Evolutionary conservation across 2,797 vertebrate species (phyloP).

Genomic region (Mastacembelus armatus): DNA sequence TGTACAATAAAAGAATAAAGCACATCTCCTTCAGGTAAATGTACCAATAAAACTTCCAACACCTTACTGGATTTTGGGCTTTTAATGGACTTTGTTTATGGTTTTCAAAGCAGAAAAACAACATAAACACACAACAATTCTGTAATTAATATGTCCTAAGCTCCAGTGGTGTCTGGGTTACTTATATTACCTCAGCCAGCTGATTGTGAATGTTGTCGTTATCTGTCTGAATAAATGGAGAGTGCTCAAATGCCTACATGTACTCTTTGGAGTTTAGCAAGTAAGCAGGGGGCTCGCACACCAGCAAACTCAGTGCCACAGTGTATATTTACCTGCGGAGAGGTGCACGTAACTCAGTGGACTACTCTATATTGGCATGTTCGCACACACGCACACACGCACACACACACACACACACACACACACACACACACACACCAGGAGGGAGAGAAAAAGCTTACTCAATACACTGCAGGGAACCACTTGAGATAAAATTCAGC

Average conservation of each 20-base stretch:
- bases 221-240: conserved; percentile 15
- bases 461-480: conserved; percentile 59
- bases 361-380: neutral
- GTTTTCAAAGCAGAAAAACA: neutral
- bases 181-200: too few relatives aligned
- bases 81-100: neutral
- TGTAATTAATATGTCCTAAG: neutral
- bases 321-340: conserved; percentile 36
- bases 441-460: conserved; percentile 36
- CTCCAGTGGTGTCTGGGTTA: neutral
- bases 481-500: conserved; percentile 77
- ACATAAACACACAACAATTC: neutral
- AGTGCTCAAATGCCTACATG: conserved; percentile 9
- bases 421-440: conserved; percentile 10
- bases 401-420: too few relatives aligned
- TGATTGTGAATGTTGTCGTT: too few relatives aligned
- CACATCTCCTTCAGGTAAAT: neutral
- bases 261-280: conserved; percentile 24
- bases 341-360: neutral
- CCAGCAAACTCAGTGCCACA: conserved; percentile 14
- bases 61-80: neutral
- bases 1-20: conserved; percentile 9
- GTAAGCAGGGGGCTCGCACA: conserved; percentile 40
- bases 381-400: conserved; percentile 7
- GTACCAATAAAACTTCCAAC: neutral